Evolutionary conservation across 37 sponge, comb jelly and placozoan genomes (phyloP), one percentile per base, ranked within the genome.

Genomic region (Diacarnus erythraeanus): DNA sequence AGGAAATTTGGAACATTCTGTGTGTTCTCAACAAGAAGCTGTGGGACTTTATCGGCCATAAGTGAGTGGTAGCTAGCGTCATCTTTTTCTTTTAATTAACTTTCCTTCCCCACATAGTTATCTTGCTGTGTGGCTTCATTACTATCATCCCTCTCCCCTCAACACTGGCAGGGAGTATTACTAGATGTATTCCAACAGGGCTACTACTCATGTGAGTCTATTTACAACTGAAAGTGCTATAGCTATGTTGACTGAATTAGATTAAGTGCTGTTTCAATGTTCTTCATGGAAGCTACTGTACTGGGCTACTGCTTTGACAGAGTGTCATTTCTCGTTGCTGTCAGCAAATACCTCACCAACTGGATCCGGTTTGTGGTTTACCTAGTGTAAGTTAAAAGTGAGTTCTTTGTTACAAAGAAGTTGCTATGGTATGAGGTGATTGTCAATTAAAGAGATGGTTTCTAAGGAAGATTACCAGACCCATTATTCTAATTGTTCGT

Each of bases 161-260:
- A n/a, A 34, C 59, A 2, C 3, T 68, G 5, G 65, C 56, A 12
- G 69, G 76, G 33, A 59, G 67, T 38, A 34, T 60, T 26, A 59
- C 70, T 4, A 70, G 76, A 40, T 91, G 91, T 33, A 33, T 91
- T 10, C 83, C 74, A 59, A 76, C 43, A 2, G 91, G 91, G 22
- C 67, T 91, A 3, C 58, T 91, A 9, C 73, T 91, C 74, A 74
- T 91, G 91, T 91, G 77, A 91, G 87, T 81, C 12, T 30, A 47
- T 47, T 12, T 12, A 15, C 10, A 15, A 15, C 51, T 6, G 12
- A 15, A 6, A 47, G 12, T 6, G 6, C 51, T 47, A 40, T 71
- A 2, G 2, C 40, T 40, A 20, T 36, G 2, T 29, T n/a, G 1
- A 33, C 57, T 1, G 3, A n/a, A 23, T 42, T 69, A 92, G 92